Conservation (phyloP, 2,113 vertebrate genomes). For the Rostratula benghalensis region DNA sequence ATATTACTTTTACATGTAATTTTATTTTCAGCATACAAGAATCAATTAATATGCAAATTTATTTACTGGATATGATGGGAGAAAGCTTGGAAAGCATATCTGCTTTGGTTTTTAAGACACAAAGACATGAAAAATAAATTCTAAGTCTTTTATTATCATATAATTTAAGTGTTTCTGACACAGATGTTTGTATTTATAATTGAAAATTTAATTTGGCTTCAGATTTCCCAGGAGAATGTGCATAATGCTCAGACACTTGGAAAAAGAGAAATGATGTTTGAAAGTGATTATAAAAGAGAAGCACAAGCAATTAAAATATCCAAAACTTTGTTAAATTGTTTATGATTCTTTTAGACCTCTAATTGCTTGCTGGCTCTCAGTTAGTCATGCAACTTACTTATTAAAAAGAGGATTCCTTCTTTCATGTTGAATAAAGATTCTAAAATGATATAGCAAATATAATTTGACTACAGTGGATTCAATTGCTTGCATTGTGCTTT, state of each 20-base stretch:
- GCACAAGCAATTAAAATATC: constrained; percentile 42
- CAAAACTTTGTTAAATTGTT: constrained; percentile 54
- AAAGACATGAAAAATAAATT: neutral
- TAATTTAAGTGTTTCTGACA: constrained; percentile 37
- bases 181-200: constrained; percentile 68
- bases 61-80: neutral
- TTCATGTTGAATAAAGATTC: constrained; percentile 21
- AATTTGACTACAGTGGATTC: neutral
- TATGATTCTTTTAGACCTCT: constrained; percentile 39
- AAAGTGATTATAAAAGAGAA: constrained; percentile 45
- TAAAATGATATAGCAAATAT: neutral
- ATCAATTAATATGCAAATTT: constrained; percentile 9
- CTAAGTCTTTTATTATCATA: neutral
- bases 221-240: constrained; percentile 36
- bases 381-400: neutral
- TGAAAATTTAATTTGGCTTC: constrained; percentile 70
- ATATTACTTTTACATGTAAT: neutral
- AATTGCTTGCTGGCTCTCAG: constrained; percentile 34
- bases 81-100: neutral
- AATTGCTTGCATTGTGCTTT: constrained; percentile 7
- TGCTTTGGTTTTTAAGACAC: neutral
- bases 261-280: constrained; percentile 37
- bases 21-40: neutral
- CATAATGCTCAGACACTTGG: constrained; percentile 2
- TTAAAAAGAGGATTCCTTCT: constrained; percentile 23